Conservation (phyloP, 2,113 vertebrate species). For the Sturnus vulgaris region DNA sequence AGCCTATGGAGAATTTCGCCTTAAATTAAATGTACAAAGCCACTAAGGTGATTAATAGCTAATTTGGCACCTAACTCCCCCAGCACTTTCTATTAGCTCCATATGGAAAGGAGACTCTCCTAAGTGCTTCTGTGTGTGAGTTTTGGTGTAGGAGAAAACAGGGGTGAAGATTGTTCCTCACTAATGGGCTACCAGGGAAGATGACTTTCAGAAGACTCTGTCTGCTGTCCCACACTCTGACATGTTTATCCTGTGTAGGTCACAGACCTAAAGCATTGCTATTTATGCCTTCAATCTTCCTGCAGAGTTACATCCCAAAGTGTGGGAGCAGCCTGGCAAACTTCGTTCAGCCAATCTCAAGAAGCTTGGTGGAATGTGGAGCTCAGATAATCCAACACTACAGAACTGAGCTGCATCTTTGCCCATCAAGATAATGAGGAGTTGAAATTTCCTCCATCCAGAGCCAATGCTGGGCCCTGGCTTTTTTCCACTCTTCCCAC, state of each 20-base stretch:
- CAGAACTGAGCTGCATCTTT: neutral
- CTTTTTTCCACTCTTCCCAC: neutral
- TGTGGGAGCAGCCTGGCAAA: neutral
- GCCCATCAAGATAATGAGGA: neutral
- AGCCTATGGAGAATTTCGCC: neutral
- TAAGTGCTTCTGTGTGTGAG: neutral
- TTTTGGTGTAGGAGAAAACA: neutral
- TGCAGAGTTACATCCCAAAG: neutral
- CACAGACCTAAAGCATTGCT: neutral
- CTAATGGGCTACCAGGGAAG: neutral
- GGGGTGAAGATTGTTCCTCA: neutral
- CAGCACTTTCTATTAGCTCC: neutral
- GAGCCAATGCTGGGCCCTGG: neutral
- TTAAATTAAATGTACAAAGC: neutral
- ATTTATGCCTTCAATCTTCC: neutral
- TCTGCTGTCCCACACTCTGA: neutral
- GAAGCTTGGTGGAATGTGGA: neutral
- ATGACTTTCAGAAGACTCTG: neutral
- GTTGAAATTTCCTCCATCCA: neutral
- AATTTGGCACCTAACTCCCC: neutral
- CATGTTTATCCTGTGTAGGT: neutral
- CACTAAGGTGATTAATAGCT: neutral
- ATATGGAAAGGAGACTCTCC: neutral
- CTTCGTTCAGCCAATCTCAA: neutral
- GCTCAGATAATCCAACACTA: rapidly evolving